Base-by-base conservation (phyloP, 1,140 invertebrate genomes). In the Drosophila chauvacae region DNA sequence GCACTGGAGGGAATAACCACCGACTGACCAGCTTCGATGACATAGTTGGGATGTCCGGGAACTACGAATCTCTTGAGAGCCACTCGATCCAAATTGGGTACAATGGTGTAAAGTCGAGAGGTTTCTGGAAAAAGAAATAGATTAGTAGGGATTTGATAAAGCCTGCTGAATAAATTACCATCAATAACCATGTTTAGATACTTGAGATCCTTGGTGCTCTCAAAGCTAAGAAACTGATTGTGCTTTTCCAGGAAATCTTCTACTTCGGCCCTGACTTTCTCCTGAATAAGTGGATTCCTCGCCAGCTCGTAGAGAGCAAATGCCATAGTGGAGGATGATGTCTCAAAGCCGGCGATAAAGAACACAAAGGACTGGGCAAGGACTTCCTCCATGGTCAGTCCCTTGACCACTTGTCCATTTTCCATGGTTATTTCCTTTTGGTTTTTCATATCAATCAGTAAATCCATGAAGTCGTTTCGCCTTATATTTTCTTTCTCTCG, bases 331-430 rank as follows among this genome's bases (percentile, higher is more conserved):
- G 93, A 93, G 5, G 95, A 93, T 4, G 95, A 94, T 0, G 95
- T 95, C 60, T 96, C 96, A 77, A 94, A 96, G n/a, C 95, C 95
- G 48, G 95, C 95, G 9, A 95, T 56, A 65, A 95, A 93, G 37
- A 93, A 93, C 0, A 88, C 39, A 60, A 92, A 93, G 0, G 80
- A 90, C 13, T 93, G 92, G 10, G 85, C 69, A 1, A 82, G 68
- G 16, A 93, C 83, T 23, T 93, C 87, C 1, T 92, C 82, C 0
- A 80, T 68, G 9, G 73, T 77, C 4, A 88, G 18, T 10, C 82
- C 64, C n/a, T 44, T 44, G 35, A 71, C 53, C 10, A 68, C 48
- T 35, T 71, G 59, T 0, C 66, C 80, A 26, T 55, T 78, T 9
- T 74, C 80, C n/a, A 50, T n/a, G 16, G 28, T 55, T 0, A 70